Percentiles rank a stretch among this genome's conserved stretches.
These are phyloP conservation scores for Corythoichthys intestinalis DNA, from an alignment of 2,113 vertebrate genomes.

Conservation along the genomic window DNA sequence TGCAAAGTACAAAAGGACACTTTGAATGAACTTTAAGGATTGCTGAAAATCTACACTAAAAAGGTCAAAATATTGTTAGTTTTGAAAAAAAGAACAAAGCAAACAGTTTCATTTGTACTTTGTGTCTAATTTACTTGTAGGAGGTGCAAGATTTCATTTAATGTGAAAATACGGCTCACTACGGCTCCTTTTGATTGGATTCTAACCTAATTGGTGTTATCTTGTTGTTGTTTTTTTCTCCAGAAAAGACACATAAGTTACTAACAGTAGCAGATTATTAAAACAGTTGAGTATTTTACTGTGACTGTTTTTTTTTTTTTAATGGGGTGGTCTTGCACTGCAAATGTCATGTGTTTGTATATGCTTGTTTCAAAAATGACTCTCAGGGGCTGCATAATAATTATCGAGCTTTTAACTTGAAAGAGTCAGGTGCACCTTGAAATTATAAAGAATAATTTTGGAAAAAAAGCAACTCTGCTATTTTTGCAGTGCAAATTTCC, in stretches of 20 bases:
- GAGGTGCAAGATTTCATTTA: not conserved
- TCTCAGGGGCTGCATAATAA: not conserved
- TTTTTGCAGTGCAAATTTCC: slow-evolving; percentile 27
- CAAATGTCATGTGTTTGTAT: not conserved
- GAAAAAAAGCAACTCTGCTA: slow-evolving; percentile 18
- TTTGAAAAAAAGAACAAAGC: slow-evolving; percentile 4
- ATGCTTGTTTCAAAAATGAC: not conserved
- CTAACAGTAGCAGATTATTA: not conserved
- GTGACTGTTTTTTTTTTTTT: not conserved
- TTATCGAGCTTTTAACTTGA: slow-evolving; percentile 2
- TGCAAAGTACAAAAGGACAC: slow-evolving; percentile 59
- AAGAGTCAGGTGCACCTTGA: not conserved
- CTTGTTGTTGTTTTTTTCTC: too few relatives aligned
- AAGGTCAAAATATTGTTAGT: slow-evolving; percentile 27
- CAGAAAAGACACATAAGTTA: not conserved
- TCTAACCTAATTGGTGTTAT: not conserved
- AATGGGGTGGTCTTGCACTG: not conserved
- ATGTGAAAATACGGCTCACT: not conserved
- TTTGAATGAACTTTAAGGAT: slow-evolving; percentile 54
- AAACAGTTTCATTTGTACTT: not conserved
- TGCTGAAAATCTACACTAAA: slow-evolving; percentile 9
- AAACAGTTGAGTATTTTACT: not conserved
- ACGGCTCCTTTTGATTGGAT: not conserved
- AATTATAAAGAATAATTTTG: not conserved
- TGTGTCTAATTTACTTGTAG: not conserved